Base-by-base conservation (phyloP, 2,113 vertebrate genomes). In the Bungarus multicinctus region DNA sequence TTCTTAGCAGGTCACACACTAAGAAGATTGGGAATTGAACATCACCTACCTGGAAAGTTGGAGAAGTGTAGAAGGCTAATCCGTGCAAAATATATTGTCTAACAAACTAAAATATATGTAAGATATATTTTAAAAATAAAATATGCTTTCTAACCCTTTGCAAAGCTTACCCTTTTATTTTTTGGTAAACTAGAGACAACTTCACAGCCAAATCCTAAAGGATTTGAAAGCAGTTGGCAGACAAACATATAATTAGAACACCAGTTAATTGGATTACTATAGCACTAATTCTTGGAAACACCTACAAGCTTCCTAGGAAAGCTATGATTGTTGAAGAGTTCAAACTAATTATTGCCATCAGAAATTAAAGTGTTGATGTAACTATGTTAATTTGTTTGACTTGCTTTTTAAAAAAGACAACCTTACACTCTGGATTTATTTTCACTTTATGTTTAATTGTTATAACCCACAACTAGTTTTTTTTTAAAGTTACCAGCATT, bases 251-350 rank as follows among this genome's bases (percentile, higher is more conserved):
- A 93, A 94, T 90, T 92, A 95, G 93, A 0, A 43, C 5, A 85
- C 50, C 93, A 93, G 85, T 30, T 95, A 95, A 95, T 90, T 95
- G 34, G 54, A 25, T 91, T 27, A 91, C 23, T 93, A 94, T 90
- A 87, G 90, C 69, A 88, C n/a, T 92, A 64, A 39, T 11, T 94
- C 74, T 14, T 50, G 30, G 81, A 85, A 97, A 74, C 27, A 89
- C 91, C 92, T 94, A 90, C 18, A 88, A 94, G 91, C 92, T 91
- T 95, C 74, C 93, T 53, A 90, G 93, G 34, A 88, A n/a, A 91
- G 39, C 43, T 50, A 85, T 91, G 94, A 95, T 94, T 96, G 94
- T 88, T 60, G 93, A 85, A 95, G 91, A 92, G 85, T 88, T 94
- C 2, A 93, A 89, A 94, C 92, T 96, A 96, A 95, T 95, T 55